Evolutionary conservation across 2,888 invertebrate species (phyloP).

Genomic region (Nasonia oneida): DNA sequence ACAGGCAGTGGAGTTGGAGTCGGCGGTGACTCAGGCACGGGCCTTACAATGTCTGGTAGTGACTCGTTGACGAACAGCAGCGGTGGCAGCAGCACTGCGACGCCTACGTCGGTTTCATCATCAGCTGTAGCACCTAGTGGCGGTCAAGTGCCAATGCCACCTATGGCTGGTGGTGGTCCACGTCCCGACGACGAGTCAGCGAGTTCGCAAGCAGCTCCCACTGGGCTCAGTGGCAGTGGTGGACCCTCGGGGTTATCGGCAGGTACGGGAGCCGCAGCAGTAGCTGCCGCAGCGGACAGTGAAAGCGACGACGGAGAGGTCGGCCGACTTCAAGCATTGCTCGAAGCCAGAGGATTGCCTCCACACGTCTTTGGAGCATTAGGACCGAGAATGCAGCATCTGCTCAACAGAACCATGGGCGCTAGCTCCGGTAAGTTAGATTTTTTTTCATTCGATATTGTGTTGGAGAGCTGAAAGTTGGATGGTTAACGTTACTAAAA

Average conservation of each 20-base stretch:
- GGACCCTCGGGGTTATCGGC: slow-evolving; percentile 78
- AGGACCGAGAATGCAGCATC: slow-evolving; percentile 97
- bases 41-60: slow-evolving; percentile 74
- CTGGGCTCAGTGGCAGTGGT: slow-evolving; percentile 67
- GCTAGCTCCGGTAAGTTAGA: slow-evolving; percentile 85
- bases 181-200: slow-evolving; percentile 24
- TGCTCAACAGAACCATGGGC: slow-evolving; percentile 96
- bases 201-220: slow-evolving; percentile 25
- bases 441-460: not conserved
- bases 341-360: slow-evolving; percentile 97
- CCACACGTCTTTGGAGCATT: slow-evolving; percentile 97
- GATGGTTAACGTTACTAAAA: not conserved
- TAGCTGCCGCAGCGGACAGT: slow-evolving; percentile 82
- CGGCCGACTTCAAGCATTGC: slow-evolving; percentile 94
- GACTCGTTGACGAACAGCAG: slow-evolving; percentile 74
- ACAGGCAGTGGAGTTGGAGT: slow-evolving; percentile 63
- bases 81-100: slow-evolving; percentile 70
- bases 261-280: slow-evolving; percentile 77
- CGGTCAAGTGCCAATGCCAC: slow-evolving; percentile 3
- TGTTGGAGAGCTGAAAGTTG: not conserved
- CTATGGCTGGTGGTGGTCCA: not conserved
- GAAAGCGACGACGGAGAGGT: slow-evolving; percentile 97
- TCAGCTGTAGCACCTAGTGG: not conserved
- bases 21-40: slow-evolving; percentile 53
- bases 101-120: slow-evolving; percentile 31